phyloP scores from a whole-genome alignment of 2,797 vertebrate species.

The Parotocinclus haroldoi region DNA sequence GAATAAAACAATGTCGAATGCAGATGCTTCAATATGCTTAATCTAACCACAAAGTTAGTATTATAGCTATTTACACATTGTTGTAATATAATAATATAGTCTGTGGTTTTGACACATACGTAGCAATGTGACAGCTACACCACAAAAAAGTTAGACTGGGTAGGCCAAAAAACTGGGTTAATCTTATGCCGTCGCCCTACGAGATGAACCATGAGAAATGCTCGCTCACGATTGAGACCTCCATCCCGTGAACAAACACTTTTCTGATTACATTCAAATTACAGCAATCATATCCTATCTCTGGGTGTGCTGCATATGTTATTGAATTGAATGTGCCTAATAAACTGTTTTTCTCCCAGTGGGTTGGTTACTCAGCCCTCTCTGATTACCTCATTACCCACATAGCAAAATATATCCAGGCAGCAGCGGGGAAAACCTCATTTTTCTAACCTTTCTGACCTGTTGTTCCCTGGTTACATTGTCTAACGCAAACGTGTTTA shows the following conservation, averaged over 20 bases:
- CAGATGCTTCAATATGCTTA: no score
- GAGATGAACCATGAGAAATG: no score
- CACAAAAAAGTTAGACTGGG: no score
- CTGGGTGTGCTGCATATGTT: constrained; percentile 1
- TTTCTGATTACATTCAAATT: constrained; percentile 29
- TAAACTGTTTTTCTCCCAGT: constrained; percentile 20
- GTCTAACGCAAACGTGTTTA: neutral
- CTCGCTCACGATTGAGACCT: no score
- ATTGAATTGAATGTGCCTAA: constrained; percentile 5
- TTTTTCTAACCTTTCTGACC: neutral
- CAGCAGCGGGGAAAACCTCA: neutral
- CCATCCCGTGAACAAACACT: neutral
- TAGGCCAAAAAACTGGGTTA: no score
- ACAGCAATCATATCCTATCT: constrained; percentile 17
- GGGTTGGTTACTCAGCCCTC: constrained; percentile 1
- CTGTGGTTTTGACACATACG: no score
- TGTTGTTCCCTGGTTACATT: neutral
- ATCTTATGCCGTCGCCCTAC: no score
- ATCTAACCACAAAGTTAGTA: no score
- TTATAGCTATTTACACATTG: no score
- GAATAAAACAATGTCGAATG: no score
- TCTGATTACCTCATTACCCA: constrained; percentile 12
- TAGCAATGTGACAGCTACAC: no score
- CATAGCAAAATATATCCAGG: constrained; percentile 1
- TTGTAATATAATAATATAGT: no score